Conservation (phyloP, 2,888 invertebrate species). For the Oscheius myriophilus region DNA sequence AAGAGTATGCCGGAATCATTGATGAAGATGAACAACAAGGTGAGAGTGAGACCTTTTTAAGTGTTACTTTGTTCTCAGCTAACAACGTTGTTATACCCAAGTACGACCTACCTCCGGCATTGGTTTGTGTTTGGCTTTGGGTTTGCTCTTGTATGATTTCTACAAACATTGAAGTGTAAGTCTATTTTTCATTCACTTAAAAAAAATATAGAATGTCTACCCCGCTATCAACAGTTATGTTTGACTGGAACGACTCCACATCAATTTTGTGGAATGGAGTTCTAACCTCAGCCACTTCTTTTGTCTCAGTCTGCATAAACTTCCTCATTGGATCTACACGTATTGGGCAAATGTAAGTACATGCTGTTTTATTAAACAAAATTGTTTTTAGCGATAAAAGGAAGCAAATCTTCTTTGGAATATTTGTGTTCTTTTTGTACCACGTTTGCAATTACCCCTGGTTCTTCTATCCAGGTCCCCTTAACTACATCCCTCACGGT, state of each 20-base stretch:
- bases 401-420: conserved; percentile 46
- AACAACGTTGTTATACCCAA: conserved; percentile 42
- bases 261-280: conserved; percentile 53
- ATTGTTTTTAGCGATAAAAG: conserved; percentile 18
- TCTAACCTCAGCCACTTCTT: conserved; percentile 44
- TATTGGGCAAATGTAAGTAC: conserved; percentile 46
- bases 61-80: background rate
- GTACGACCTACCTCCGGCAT: conserved; percentile 47
- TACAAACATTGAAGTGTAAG: conserved; percentile 56
- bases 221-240: conserved; percentile 48
- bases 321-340: conserved; percentile 45
- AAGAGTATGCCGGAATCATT: conserved; percentile 53
- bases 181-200: background rate
- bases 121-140: conserved; percentile 54
- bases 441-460: conserved; percentile 47
- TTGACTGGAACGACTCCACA: conserved; percentile 51
- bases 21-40: conserved; percentile 39
- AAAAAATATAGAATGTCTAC: conserved; percentile 51
- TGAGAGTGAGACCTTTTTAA: background rate
- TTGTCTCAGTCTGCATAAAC: conserved; percentile 48
- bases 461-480: conserved; percentile 45
- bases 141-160: conserved; percentile 51
- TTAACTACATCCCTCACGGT: conserved; percentile 34
- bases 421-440: conserved; percentile 42
- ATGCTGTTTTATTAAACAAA: background rate